A percentile compares a stretch with the other conserved stretches of the same genome.
Conservation (phyloP, 1,140 invertebrate species). For the Hormaphis cornu region DNA sequence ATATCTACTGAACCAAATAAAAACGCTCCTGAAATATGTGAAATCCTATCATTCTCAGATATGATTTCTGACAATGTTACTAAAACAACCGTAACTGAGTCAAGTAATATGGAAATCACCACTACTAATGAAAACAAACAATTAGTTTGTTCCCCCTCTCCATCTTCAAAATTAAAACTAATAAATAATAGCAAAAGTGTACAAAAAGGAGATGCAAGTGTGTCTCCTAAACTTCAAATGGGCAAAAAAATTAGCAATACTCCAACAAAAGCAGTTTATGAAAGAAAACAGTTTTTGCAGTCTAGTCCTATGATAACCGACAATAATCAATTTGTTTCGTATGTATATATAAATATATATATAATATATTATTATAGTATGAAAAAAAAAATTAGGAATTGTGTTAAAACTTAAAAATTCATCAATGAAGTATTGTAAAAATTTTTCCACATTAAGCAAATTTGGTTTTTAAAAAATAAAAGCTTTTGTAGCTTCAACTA, state of each 20-base stretch:
- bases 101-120: background rate
- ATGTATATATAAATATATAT: background rate
- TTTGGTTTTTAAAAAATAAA: too few relatives aligned
- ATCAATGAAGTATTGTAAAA: too few relatives aligned
- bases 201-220: background rate
- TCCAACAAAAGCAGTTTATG: background rate
- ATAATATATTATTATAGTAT: too few relatives aligned
- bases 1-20: background rate
- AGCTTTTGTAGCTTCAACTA: too few relatives aligned
- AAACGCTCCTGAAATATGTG: background rate
- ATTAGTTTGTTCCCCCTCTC: background rate
- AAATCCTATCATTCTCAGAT: background rate
- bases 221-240: background rate
- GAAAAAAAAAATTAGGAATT: too few relatives aligned
- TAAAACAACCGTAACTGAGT: background rate
- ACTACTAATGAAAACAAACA: background rate
- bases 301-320: background rate
- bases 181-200: background rate
- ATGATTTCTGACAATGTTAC: background rate
- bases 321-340: background rate
- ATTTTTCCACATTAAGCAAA: too few relatives aligned
- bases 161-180: background rate
- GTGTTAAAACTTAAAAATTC: too few relatives aligned
- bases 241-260: background rate
- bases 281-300: background rate